Evolutionary conservation across 2,797 vertebrate species (phyloP).

Genomic region (Leuciscus waleckii): DNA sequence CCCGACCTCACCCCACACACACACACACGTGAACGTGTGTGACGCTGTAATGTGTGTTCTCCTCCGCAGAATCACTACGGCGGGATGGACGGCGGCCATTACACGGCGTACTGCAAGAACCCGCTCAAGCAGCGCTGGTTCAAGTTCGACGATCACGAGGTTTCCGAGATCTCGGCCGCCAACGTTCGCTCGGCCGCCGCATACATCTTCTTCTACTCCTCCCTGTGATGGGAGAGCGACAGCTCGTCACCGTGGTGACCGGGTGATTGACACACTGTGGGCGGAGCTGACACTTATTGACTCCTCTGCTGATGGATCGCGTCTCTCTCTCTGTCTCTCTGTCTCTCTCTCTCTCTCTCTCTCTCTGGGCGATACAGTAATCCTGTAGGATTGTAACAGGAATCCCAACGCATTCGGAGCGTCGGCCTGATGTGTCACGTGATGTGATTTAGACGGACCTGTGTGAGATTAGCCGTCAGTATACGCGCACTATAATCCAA

Average conservation of each 20-base stretch:
- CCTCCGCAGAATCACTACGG: slow-evolving; percentile 93
- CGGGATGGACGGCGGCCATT: slow-evolving; percentile 95
- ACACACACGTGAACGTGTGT: neutral
- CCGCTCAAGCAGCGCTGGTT: slow-evolving; percentile 89
- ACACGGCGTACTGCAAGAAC: slow-evolving; percentile 97
- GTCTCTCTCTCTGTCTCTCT: neutral
- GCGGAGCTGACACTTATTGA: slow-evolving; percentile 23
- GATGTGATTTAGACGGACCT: neutral
- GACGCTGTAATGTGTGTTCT: neutral
- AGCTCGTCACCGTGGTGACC: neutral
- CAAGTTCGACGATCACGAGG: slow-evolving; percentile 98
- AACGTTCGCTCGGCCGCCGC: slow-evolving; percentile 95
- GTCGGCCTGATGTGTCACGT: neutral
- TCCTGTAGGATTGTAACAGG: slow-evolving; percentile 3
- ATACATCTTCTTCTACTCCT: slow-evolving; percentile 97
- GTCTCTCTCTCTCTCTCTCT: neutral
- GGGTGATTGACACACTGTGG: slow-evolving; percentile 27
- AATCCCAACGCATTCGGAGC: neutral
- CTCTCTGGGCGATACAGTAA: neutral
- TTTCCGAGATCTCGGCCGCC: slow-evolving; percentile 89
- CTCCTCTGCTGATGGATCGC: slow-evolving; percentile 3
- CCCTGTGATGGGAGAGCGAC: slow-evolving; percentile 77
- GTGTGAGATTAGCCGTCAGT: slow-evolving; percentile 1
- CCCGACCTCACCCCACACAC: neutral
- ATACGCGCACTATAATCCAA: slow-evolving; percentile 7